Conservation (phyloP, 23 tunicate species). For the Ascidia mentula region DNA sequence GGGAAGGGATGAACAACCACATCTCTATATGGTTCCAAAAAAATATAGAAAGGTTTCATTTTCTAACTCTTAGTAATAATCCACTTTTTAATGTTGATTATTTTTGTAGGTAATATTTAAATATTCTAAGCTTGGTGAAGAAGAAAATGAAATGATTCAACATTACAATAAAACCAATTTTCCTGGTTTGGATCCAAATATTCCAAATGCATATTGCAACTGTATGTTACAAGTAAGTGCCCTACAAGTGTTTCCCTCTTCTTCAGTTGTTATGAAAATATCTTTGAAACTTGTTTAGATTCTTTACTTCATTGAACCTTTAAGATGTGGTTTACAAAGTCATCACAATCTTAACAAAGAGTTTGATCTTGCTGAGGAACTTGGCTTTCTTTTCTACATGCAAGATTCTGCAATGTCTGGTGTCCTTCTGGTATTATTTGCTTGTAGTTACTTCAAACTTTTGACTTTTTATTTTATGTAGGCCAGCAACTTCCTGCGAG, state of each 20-base stretch:
- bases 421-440: slow-evolving; percentile 32
- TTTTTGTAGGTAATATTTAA: slow-evolving; percentile 58
- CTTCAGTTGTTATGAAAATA: too few species aligned
- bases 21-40: slow-evolving; percentile 85
- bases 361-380: slow-evolving; percentile 93
- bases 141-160: slow-evolving; percentile 77
- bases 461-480: neutral
- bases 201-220: slow-evolving; percentile 97
- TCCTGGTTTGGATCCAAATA: slow-evolving; percentile 94
- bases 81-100: neutral
- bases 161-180: slow-evolving; percentile 93
- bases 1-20: slow-evolving; percentile 91
- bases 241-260: neutral
- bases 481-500: slow-evolving; percentile 95
- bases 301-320: slow-evolving; percentile 76
- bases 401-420: slow-evolving; percentile 72
- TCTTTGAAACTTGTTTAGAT: too few species aligned
- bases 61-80: neutral
- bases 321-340: slow-evolving; percentile 73
- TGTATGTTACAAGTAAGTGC: slow-evolving; percentile 85
- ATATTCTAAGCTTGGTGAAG: slow-evolving; percentile 80
- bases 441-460: neutral
- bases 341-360: slow-evolving; percentile 87
- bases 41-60: slow-evolving; percentile 69
- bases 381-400: slow-evolving; percentile 94